Conservation (phyloP, 2,888 invertebrate genomes). For the Hirtodrosophila trivittata region DNA sequence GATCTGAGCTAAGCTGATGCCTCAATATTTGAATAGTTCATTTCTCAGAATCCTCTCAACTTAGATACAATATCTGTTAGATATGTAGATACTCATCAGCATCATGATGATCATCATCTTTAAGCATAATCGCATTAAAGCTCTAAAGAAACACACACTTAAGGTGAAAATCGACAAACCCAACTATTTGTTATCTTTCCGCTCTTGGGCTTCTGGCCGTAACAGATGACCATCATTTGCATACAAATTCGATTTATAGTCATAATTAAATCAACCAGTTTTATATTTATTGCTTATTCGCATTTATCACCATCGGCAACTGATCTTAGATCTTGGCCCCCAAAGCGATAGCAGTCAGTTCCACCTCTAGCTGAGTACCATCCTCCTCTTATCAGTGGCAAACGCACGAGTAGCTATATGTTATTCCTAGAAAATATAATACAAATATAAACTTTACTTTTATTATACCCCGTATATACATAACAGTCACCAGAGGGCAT, state of each 20-base stretch:
- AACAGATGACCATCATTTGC: constrained; percentile 55
- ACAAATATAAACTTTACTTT: too few species aligned
- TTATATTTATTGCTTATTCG: constrained; percentile 57
- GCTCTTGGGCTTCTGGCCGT: constrained; percentile 20
- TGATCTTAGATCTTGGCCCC: constrained; percentile 42
- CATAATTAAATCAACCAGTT: constrained; percentile 74
- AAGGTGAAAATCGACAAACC: constrained; percentile 31
- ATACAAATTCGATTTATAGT: constrained; percentile 64
- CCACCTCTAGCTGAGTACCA: too few species aligned
- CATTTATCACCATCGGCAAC: constrained; percentile 18
- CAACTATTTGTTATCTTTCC: constrained; percentile 28
- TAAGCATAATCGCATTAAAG: constrained; percentile 54
- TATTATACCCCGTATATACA: too few species aligned
- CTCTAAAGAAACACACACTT: constrained; percentile 34
- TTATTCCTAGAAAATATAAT: too few species aligned
- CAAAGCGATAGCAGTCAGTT: too few species aligned
- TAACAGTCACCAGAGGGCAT: too few species aligned
- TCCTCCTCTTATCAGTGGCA: too few species aligned
- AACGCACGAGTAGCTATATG: too few species aligned
- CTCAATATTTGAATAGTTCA: too few species aligned
- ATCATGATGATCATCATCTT: background rate
- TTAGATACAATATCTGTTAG: constrained; percentile 5
- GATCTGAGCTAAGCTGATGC: constrained; percentile 1
- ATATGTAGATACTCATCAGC: too few species aligned
- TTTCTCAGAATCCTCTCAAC: constrained; percentile 44